Percentiles rank a stretch among this genome's conserved stretches.
phyloP scores from a whole-genome alignment of 2,797 vertebrate species.

The Gymnodraco acuticeps region DNA sequence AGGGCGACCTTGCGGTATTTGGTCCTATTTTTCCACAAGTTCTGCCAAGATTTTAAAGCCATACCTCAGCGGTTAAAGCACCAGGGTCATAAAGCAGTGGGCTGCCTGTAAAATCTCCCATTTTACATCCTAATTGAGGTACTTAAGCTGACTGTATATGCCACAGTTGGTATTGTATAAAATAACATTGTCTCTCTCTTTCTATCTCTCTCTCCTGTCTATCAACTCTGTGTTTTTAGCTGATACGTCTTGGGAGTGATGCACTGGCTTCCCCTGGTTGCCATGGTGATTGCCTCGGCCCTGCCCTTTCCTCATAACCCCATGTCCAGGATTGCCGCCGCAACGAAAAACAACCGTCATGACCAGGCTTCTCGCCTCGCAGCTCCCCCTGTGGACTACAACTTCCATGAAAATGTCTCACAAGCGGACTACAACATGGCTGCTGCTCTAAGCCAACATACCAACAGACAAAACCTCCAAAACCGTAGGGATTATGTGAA shows the following conservation, averaged over 20 bases:
- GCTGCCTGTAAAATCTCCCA: constrained; percentile 66
- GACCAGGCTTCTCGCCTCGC: constrained; percentile 56
- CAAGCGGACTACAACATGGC: constrained; percentile 65
- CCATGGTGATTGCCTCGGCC: constrained; percentile 91
- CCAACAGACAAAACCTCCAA: constrained; percentile 44
- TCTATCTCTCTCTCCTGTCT: constrained; percentile 20
- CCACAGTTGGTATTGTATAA: constrained; percentile 48
- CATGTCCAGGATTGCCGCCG: constrained; percentile 78
- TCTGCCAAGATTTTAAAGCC: constrained; percentile 75
- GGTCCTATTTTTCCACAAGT: constrained; percentile 67
- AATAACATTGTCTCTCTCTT: constrained; percentile 53
- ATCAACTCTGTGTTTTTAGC: constrained; percentile 60
- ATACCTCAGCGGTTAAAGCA: constrained; percentile 57
- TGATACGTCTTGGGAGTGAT: constrained; percentile 91
- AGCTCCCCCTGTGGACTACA: constrained; percentile 52
- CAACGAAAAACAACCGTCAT: constrained; percentile 62
- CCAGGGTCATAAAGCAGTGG: constrained; percentile 63
- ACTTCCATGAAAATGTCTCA: constrained; percentile 56
- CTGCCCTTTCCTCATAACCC: constrained; percentile 87
- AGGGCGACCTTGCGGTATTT: constrained; percentile 41
- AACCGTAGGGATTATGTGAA: constrained; percentile 47
- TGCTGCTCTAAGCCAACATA: constrained; percentile 34
- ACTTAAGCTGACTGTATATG: constrained; percentile 50
- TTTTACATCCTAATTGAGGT: constrained; percentile 66
- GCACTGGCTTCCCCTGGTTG: constrained; percentile 92